Evolutionary conservation across 1,140 invertebrate genomes (phyloP).

Genomic region (Eupeodes corollae): DNA sequence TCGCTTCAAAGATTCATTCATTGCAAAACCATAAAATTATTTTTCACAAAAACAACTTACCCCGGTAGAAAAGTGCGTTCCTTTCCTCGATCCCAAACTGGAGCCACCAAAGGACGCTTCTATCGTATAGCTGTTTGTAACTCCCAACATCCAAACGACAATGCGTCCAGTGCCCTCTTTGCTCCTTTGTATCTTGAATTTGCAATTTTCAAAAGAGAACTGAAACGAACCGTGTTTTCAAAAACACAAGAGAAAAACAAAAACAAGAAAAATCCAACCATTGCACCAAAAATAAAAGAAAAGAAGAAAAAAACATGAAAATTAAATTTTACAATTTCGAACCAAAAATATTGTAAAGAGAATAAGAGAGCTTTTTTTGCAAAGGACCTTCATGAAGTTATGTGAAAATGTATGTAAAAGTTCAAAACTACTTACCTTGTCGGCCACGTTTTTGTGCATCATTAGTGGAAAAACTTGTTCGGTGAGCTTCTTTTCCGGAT

Average conservation of each 20-base stretch:
- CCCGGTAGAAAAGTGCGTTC: slow-evolving; percentile 70
- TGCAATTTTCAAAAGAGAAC: slow-evolving; percentile 90
- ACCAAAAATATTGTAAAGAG: neutral
- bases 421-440: slow-evolving; percentile 73
- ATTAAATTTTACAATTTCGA: neutral
- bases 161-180: slow-evolving; percentile 89
- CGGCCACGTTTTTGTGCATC: slow-evolving; percentile 82
- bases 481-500: slow-evolving; percentile 61
- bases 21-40: no score
- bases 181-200: slow-evolving; percentile 81
- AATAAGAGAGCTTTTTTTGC: neutral
- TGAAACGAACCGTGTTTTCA: slow-evolving; percentile 37
- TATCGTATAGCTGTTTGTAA: slow-evolving; percentile 87
- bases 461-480: slow-evolving; percentile 88
- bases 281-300: neutral
- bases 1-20: no score
- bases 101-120: slow-evolving; percentile 89
- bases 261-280: neutral
- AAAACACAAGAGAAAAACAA: slow-evolving; percentile 7
- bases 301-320: neutral
- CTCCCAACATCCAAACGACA: slow-evolving; percentile 88
- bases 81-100: slow-evolving; percentile 60
- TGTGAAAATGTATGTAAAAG: no score
- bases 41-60: no score
- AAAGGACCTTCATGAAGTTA: no score